These are phyloP conservation scores for Euspilapteryx auroguttella DNA, from an alignment of 2,888 invertebrate species.

Conservation along the genomic window DNA sequence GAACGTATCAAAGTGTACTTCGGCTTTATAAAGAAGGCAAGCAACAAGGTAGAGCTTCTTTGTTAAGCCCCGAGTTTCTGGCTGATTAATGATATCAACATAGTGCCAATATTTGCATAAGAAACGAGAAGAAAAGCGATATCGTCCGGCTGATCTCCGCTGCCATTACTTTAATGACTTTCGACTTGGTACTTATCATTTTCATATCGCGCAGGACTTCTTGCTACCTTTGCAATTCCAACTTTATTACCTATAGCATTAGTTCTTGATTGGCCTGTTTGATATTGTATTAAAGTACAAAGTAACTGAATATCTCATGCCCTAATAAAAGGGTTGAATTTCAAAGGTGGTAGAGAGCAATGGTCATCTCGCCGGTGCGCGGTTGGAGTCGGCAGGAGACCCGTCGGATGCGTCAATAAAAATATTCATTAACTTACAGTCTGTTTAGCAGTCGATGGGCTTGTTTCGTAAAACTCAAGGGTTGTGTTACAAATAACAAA, in stretches of 20 bases:
- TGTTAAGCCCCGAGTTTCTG: conserved; percentile 22
- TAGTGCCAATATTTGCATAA: conserved; percentile 59
- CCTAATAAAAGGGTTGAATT: too few relatives aligned
- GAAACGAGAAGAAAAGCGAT: conserved; percentile 47
- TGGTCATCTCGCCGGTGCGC: too few relatives aligned
- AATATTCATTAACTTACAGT: conserved; percentile 58
- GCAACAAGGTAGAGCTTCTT: conserved; percentile 7
- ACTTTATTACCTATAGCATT: not conserved
- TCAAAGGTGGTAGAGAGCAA: too few relatives aligned
- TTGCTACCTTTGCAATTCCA: conserved; percentile 1
- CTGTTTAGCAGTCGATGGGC: conserved; percentile 52
- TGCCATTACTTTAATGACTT: conserved; percentile 36
- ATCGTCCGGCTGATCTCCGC: conserved; percentile 39
- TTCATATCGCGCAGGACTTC: too few relatives aligned
- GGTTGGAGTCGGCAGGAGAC: too few relatives aligned
- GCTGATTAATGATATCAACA: conserved; percentile 53
- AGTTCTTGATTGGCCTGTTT: too few relatives aligned
- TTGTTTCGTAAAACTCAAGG: too few relatives aligned
- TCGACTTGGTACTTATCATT: conserved; percentile 19
- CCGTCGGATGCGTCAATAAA: conserved; percentile 50
- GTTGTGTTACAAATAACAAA: too few relatives aligned
- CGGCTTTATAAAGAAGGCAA: too few relatives aligned
- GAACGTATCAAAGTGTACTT: too few relatives aligned
- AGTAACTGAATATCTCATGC: too few relatives aligned
- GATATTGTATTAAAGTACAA: too few relatives aligned